Percentiles rank a stretch among this genome's conserved stretches.
phyloP scores from a whole-genome alignment of 2,113 vertebrate species.

The Cinclus mexicanus region DNA sequence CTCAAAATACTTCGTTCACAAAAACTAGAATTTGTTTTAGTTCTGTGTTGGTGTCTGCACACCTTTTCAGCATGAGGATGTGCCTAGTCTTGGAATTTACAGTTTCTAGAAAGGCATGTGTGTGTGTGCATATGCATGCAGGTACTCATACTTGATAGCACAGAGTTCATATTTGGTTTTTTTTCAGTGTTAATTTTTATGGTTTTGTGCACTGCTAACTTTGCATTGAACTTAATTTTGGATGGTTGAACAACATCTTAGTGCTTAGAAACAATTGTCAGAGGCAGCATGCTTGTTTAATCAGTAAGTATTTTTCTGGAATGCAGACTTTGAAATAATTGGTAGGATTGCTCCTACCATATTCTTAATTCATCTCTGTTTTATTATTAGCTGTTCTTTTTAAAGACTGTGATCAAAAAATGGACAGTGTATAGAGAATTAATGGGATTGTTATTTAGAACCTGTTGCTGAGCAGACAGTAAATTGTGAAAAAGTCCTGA shows the following conservation, averaged over 20 bases:
- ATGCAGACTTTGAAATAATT: neutral
- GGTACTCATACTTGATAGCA: neutral
- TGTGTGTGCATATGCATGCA: neutral
- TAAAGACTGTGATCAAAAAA: neutral
- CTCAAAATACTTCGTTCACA: neutral
- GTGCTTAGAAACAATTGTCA: neutral
- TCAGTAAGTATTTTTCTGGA: neutral
- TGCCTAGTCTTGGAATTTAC: neutral
- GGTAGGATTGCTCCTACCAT: neutral
- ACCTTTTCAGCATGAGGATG: neutral
- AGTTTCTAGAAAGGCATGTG: neutral
- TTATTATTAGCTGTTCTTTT: neutral
- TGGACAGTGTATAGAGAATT: neutral
- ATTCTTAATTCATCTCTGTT: neutral
- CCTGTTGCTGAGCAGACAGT: neutral
- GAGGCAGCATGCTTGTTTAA: neutral
- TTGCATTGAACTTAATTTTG: neutral
- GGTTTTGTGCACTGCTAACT: neutral
- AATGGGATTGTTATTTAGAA: neutral
- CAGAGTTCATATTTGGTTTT: neutral
- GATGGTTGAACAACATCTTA: neutral
- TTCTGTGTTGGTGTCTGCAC: neutral
- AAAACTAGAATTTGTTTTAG: neutral
- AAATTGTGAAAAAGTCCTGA: neutral
- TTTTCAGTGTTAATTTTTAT: neutral